Evolutionary conservation across 2,113 vertebrate genomes (phyloP), one percentile per base, ranked within the genome.

Genomic region (Melanerpes aurifrons): DNA sequence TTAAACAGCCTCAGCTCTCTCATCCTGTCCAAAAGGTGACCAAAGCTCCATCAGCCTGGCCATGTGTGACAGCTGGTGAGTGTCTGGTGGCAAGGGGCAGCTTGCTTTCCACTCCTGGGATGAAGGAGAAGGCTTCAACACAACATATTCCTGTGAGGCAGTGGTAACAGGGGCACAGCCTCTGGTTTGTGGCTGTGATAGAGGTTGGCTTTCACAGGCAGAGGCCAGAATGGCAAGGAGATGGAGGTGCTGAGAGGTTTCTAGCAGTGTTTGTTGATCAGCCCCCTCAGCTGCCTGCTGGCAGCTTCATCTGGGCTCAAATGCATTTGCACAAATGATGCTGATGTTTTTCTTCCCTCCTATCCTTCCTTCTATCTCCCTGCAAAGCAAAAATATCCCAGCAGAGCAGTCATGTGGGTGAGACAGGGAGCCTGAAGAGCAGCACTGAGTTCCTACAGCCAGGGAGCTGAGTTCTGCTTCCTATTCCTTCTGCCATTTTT

Each of bases 271-370:
- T 45, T 81, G 63, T 88, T 94, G 88, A 93, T 45, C 56, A 47
- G n/a, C 86, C 78, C 61, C 69, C 82, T 89, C 54, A 72, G 90
- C 90, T 96, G 74, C 37, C 85, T 87, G 26, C 79, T 73, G 89
- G 89, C 89, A 91, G 85, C 63, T 96, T 93, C 93, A 64, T 89
- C 69, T 82, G 61, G 48, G 20, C 90, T 89, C 9, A 4, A 82
- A 82, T 94, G 68, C 54, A 12, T 89, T 96, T 95, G 66, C 67
- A 92, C 57, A 96, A 95, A 87, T n/a, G 54, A 95, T 84, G 75
- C 62, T 94, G 93, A 32, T 1, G 6, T 54, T 95, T 94, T 95
- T 92, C 35, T 91, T 53, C 48, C 48, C 25, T 61, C 57, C 79
- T 91, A 81, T 76, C 50, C 56, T 91, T 90, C 72, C 81, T 96